A percentile compares a stretch with the other conserved stretches of the same genome.
Conservation (phyloP, 2,113 vertebrate genomes). For the Mus musculus region GRCm39 chr5:20739501-20740000, state of each 20-base stretch:
- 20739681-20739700: not conserved
- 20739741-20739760: not conserved
- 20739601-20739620: slow-evolving; percentile 64
- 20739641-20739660: slow-evolving; percentile 61
- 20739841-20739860: not conserved
- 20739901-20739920: not conserved
- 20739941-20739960: slow-evolving; percentile 12
- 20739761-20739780: not conserved
- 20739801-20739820: not conserved
- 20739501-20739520: slow-evolving; percentile 99
- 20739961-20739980: slow-evolving; percentile 55
- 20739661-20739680: slow-evolving; percentile 4
- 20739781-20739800: not conserved
- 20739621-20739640: slow-evolving; percentile 63
- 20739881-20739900: not conserved
- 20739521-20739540: slow-evolving; percentile 96
- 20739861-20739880: not conserved
- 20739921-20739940: not conserved
- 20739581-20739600: slow-evolving; percentile 29
- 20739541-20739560: slow-evolving; percentile 41
- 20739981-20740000: not conserved
- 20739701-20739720: not conserved
- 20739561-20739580: slow-evolving; percentile 51
- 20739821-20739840: not conserved
- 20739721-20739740: not conserved